These are phyloP conservation scores for Solenopsis fugax DNA, from an alignment of 1,140 invertebrate genomes.

Conservation along the genomic window DNA sequence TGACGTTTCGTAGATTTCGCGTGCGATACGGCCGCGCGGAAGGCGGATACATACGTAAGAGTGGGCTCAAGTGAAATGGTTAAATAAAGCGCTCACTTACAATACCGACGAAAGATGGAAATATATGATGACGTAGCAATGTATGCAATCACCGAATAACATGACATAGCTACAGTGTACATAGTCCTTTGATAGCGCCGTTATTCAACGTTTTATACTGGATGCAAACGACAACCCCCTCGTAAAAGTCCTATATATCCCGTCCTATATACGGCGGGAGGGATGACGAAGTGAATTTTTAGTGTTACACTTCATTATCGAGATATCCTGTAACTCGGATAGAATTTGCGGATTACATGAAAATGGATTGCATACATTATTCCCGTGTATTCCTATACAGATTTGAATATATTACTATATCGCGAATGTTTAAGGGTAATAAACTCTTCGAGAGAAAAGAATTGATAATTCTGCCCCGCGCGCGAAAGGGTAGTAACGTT, in stretches of 20 bases:
- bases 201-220: constrained; percentile 19
- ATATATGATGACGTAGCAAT: not conserved
- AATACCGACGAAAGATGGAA: constrained; percentile 22
- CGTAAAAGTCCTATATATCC: not conserved
- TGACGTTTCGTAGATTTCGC: constrained; percentile 28
- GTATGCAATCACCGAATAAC: constrained; percentile 9
- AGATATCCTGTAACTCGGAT: not conserved
- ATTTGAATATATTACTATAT: not conserved
- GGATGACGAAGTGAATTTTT: constrained; percentile 9
- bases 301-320: not conserved
- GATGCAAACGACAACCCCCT: not conserved
- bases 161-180: not conserved
- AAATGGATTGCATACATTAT: not conserved
- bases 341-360: not conserved
- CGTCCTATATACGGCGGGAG: not conserved
- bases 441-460: not conserved
- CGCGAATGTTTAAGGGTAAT: not conserved
- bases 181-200: not conserved
- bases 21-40: constrained; percentile 28
- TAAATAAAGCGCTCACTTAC: constrained; percentile 40
- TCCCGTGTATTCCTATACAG: not conserved
- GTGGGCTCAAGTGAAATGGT: not conserved
- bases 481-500: not conserved
- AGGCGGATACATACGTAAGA: constrained; percentile 28
- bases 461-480: not conserved